Evolutionary conservation across 2,797 vertebrate species (phyloP).

Genomic region (Centroberyx gerrardi): DNA sequence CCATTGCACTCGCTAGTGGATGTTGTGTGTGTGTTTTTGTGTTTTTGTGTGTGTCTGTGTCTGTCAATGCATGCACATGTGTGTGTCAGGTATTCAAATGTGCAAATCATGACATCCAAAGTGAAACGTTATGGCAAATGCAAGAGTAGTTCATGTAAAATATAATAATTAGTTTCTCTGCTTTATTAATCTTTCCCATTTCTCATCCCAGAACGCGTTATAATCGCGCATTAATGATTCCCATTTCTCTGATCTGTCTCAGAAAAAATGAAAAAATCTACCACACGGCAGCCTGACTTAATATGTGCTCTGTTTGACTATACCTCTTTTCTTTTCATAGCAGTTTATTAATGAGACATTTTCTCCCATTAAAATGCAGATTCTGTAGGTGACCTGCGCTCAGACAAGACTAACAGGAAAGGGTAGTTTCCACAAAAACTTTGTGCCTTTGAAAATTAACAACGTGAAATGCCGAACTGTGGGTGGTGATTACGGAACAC

Average conservation of each 20-base stretch:
- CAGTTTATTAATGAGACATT: slow-evolving; percentile 49
- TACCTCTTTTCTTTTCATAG: slow-evolving; percentile 31
- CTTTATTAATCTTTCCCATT: slow-evolving; percentile 42
- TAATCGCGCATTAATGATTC: slow-evolving; percentile 44
- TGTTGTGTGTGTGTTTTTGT: slow-evolving; percentile 25
- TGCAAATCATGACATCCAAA: slow-evolving; percentile 16
- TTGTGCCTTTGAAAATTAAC: neutral
- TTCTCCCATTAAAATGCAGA: slow-evolving; percentile 18
- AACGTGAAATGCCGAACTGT: neutral
- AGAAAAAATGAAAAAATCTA: neutral
- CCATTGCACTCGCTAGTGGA: slow-evolving; percentile 16
- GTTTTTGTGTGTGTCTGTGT: slow-evolving; percentile 3
- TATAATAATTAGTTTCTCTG: slow-evolving; percentile 4
- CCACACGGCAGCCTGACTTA: neutral
- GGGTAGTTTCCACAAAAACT: slow-evolving; percentile 4
- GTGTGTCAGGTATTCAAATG: slow-evolving; percentile 29
- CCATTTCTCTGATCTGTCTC: slow-evolving; percentile 40
- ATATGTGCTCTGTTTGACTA: slow-evolving; percentile 36
- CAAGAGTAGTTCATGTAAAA: slow-evolving; percentile 6
- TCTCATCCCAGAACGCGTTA: slow-evolving; percentile 22
- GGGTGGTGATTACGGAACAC: too few relatives aligned
- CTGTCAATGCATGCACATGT: slow-evolving; percentile 12
- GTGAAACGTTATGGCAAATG: neutral
- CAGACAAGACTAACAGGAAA: neutral
- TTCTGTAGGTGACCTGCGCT: neutral